A percentile compares a stretch with the other conserved stretches of the same genome.
Evolutionary conservation across 2,113 vertebrate genomes (phyloP).

Genomic region (Pyrgilauda ruficollis): DNA sequence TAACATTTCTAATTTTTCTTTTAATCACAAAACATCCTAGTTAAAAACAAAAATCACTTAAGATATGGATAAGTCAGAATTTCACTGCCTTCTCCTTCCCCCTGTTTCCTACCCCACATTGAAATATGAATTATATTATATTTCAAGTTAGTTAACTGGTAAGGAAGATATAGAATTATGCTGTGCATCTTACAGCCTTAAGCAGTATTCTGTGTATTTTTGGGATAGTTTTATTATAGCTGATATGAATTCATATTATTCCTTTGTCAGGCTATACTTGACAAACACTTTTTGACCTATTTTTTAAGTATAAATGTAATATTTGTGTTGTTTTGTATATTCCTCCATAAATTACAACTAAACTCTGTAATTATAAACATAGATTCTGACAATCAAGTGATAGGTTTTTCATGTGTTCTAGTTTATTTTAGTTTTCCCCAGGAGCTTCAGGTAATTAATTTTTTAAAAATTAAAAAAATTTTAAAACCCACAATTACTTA

Average conservation of each 20-base stretch:
- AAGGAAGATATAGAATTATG: background rate
- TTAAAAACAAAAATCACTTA: background rate
- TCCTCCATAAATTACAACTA: background rate
- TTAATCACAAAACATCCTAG: background rate
- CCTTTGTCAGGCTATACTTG: background rate
- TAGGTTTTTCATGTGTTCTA: background rate
- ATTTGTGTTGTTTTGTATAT: background rate
- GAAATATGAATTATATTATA: background rate
- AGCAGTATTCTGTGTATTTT: background rate
- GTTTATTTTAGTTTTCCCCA: background rate
- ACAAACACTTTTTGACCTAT: background rate
- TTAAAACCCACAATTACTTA: background rate
- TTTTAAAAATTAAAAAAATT: background rate
- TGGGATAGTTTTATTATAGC: background rate
- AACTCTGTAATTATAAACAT: background rate
- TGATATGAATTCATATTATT: background rate
- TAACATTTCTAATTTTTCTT: background rate
- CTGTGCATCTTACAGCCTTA: background rate
- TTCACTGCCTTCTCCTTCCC: background rate
- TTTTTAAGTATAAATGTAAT: background rate
- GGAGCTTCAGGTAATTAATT: background rate
- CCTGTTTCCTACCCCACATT: accelerated
- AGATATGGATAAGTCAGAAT: background rate
- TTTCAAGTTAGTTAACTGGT: background rate
- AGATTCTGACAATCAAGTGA: background rate